Percentiles rank a stretch among this genome's conserved stretches.
Conservation (phyloP, 2,797 vertebrate genomes). For the Pyrocephalus nanus region DNA sequence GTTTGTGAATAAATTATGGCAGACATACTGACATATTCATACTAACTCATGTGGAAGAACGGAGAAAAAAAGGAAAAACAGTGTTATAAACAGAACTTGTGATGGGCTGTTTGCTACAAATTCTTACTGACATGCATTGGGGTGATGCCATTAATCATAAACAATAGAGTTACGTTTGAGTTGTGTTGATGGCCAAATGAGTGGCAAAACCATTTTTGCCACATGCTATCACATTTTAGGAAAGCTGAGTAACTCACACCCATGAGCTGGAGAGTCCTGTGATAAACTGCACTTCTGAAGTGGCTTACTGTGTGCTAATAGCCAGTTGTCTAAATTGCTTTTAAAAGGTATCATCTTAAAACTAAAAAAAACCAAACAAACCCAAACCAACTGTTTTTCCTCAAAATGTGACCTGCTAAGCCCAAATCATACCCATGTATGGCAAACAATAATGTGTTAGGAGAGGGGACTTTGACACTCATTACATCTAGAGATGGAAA, state of each 20-base stretch:
- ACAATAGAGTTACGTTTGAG: not conserved
- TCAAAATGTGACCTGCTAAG: not conserved
- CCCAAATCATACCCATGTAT: conserved; percentile 21
- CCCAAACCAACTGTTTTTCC: not conserved
- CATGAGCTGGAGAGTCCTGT: not conserved
- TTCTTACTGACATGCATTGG: not conserved
- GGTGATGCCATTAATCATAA: not conserved
- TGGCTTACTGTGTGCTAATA: not conserved
- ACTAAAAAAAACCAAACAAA: not conserved
- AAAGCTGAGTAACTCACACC: not conserved
- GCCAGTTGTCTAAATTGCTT: not conserved
- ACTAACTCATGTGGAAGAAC: not conserved
- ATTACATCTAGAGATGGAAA: conserved; percentile 30
- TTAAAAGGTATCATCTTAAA: not conserved
- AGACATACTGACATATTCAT: not conserved
- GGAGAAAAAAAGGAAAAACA: not conserved
- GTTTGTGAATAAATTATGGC: not conserved
- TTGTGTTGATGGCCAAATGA: not conserved
- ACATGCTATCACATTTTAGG: not conserved
- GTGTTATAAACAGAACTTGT: not conserved
- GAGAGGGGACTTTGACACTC: not conserved
- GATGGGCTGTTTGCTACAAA: not conserved
- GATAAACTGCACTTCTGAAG: not conserved
- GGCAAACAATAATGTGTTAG: not conserved
- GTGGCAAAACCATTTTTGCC: not conserved